Conservation (phyloP, 2,113 vertebrate species). For the Hydrolagus affinis region DNA sequence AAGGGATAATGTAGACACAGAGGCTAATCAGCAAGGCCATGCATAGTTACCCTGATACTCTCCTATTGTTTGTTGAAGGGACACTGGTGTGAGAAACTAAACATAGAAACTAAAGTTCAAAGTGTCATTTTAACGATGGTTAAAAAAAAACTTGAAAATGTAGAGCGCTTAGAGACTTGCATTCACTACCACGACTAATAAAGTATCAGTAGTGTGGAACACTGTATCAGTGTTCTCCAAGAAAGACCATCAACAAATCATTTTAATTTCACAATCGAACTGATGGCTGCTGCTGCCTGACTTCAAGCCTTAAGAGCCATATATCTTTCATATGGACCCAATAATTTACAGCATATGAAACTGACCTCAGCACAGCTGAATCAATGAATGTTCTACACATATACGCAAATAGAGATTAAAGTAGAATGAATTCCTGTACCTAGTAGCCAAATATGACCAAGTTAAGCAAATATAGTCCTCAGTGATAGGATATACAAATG, state of each 20-base stretch:
- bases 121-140: slow-evolving; percentile 9
- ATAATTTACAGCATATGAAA: slow-evolving; percentile 29
- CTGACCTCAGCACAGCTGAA: slow-evolving; percentile 32
- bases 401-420: slow-evolving; percentile 19
- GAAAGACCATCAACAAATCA: slow-evolving; percentile 26
- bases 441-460: slow-evolving; percentile 27
- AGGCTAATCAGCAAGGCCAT: background rate
- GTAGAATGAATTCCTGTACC: slow-evolving; percentile 22
- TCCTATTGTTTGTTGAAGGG: background rate
- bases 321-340: slow-evolving; percentile 30
- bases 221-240: slow-evolving; percentile 13
- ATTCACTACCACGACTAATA: slow-evolving; percentile 23
- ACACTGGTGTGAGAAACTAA: background rate
- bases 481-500: slow-evolving; percentile 1
- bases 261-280: slow-evolving; percentile 32
- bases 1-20: background rate
- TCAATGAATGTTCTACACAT: slow-evolving; percentile 29
- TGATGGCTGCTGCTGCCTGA: slow-evolving; percentile 25
- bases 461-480: slow-evolving; percentile 26
- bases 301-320: slow-evolving; percentile 22
- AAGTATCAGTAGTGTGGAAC: slow-evolving; percentile 12
- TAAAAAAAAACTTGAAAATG: background rate
- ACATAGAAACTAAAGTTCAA: slow-evolving; percentile 1
- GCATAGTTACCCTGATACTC: background rate
- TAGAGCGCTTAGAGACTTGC: background rate